These are phyloP conservation scores for Papilio elwesi DNA, from an alignment of 2,888 invertebrate genomes.

Conservation along the genomic window DNA sequence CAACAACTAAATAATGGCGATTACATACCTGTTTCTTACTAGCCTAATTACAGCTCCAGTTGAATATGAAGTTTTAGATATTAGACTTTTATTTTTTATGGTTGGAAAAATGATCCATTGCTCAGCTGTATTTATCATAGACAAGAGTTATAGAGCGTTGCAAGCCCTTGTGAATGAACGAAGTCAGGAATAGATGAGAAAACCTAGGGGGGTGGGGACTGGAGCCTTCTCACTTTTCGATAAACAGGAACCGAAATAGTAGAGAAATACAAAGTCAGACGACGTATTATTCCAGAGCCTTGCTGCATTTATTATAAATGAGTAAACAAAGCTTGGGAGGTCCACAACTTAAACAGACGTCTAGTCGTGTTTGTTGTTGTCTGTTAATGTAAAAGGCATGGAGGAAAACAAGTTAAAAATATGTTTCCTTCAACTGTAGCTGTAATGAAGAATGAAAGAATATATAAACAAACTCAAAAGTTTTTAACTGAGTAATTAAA, in stretches of 20 bases:
- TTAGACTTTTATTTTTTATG: background rate
- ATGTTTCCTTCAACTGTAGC: background rate
- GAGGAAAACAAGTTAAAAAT: background rate
- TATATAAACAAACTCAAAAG: background rate
- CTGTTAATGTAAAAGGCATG: background rate
- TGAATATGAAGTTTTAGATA: background rate
- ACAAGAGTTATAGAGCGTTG: no score
- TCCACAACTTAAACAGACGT: background rate
- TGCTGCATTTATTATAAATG: no score
- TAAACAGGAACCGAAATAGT: no score
- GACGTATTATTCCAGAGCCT: no score
- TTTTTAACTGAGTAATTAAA: no score
- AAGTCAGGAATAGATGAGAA: background rate
- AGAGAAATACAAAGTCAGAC: no score
- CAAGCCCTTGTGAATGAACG: background rate
- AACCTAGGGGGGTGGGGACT: no score
- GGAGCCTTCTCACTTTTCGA: no score
- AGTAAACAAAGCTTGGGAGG: no score
- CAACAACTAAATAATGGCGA: slow-evolving; percentile 1
- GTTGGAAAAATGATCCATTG: no score
- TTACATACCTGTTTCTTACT: background rate
- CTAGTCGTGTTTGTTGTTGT: background rate
- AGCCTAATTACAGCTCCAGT: background rate
- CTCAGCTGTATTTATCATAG: no score
- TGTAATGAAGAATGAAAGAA: background rate